Base-by-base conservation (phyloP, 2,888 invertebrate species). In the Tyria jacobaeae region DNA sequence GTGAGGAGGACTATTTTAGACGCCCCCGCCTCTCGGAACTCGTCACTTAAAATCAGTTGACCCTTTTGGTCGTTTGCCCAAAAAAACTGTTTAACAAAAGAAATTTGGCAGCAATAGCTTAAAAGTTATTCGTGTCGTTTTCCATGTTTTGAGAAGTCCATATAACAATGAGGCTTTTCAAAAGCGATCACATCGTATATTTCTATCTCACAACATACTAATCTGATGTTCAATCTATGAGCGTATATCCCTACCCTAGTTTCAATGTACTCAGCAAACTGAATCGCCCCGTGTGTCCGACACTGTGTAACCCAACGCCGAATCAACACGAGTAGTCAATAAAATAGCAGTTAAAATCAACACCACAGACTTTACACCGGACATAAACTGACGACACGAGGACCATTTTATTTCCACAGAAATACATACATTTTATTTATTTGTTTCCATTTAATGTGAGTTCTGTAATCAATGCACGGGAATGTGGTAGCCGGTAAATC, bases 261-360 rank as follows among this genome's bases (percentile, higher is more conserved):
- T 34, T 57, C 14, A 37, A 12, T 24, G 44, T 25, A 51, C 17
- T 21, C 34, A 57, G 10, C 6, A 57, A 47, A 47, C 47, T 52
- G 34, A 72, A 66, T 75, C 73, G 25, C 54, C 71, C 70, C 58
- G 83, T 86, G 81, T 76, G 67, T 17, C 35, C 54, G 64, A 59
- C 31, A 34, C 61, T 27, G 10, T 62, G 84, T 81, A 87, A 86
- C 79, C 72, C 64, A 77, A 84, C 70, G 66, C 83, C 71, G 76
- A 83, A 84, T 84, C 82, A 87, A 88, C 84, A 85, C 85, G 78
- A 81, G 88, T 87, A 87, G 88, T 88, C 84, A 79, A 88, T 88
- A 88, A 88, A 88, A 87, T 74, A 66, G 84, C 79, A 85, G 85
- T 88, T 83, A 87, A 83, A 80, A 75, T 76, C 72, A 74, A 73